Percentiles rank a stretch among this genome's conserved stretches.
phyloP scores from a whole-genome alignment of 2,797 vertebrate species.

The Fratercula arctica region DNA sequence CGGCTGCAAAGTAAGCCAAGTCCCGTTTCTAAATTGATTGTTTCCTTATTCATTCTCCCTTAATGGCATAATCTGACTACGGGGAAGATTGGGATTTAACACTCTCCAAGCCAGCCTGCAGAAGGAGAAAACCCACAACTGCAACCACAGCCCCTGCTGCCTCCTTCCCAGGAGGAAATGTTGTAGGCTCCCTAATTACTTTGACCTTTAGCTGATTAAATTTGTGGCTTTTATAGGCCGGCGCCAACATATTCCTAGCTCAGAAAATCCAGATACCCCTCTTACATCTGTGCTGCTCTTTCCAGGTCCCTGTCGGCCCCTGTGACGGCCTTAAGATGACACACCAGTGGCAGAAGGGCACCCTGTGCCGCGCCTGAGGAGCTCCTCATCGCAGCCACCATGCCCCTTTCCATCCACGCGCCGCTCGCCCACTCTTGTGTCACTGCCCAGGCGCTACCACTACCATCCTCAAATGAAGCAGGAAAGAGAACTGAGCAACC shows the following conservation, averaged over 20 bases:
- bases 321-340: background rate
- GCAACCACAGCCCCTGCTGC: background rate
- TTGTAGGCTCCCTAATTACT: background rate
- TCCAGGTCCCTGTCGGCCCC: background rate
- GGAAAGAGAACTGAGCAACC: background rate
- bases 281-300: background rate
- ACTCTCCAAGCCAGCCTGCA: background rate
- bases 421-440: background rate
- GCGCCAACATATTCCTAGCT: background rate
- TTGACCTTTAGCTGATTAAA: constrained; percentile 26
- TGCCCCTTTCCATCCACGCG: background rate
- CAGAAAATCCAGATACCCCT: background rate
- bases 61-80: background rate
- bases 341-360: background rate
- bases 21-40: background rate
- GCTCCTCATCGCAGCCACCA: background rate
- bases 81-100: background rate
- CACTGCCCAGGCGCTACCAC: background rate
- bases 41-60: background rate
- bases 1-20: background rate
- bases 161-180: background rate
- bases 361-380: background rate
- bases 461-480: background rate
- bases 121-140: background rate
- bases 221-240: background rate